A percentile compares a stretch with the other conserved stretches of the same genome.
Evolutionary conservation across 2,113 vertebrate genomes (phyloP).

Genomic region (mouse (Mus musculus)): GRCm39 chr15:32497001-32497500

Average conservation of each 20-base stretch:
- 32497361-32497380: background rate
- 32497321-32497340: background rate
- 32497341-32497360: background rate
- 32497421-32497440: background rate
- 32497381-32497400: background rate
- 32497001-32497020: background rate
- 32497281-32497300: background rate
- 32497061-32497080: background rate
- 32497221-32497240: background rate
- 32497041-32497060: background rate
- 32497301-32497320: background rate
- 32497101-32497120: background rate
- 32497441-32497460: background rate
- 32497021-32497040: background rate
- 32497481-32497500: background rate
- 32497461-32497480: background rate
- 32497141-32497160: background rate
- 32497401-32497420: background rate
- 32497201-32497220: background rate
- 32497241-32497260: too few relatives aligned
- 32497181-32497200: background rate
- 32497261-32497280: background rate
- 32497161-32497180: background rate
- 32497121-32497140: rapidly evolving
- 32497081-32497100: background rate